A percentile compares a stretch with the other conserved stretches of the same genome.
phyloP scores from a whole-genome alignment of 2,797 vertebrate species.

The Xenopus petersii region DNA sequence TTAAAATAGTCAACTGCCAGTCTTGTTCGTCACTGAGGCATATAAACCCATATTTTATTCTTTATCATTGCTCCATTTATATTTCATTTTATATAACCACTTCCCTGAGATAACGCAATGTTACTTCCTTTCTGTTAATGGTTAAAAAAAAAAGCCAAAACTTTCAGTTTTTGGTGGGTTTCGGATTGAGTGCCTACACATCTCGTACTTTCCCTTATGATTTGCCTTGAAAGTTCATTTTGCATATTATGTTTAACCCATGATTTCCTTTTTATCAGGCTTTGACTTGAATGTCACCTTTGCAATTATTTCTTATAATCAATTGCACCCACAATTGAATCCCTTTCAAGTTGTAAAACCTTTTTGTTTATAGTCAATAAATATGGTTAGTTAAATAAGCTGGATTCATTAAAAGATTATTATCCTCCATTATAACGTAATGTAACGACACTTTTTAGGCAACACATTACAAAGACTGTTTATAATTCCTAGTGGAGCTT shows the following conservation, averaged over 20 bases:
- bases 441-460: no score
- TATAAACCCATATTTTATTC: not conserved
- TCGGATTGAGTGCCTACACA: not conserved
- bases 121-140: constrained; percentile 4
- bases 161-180: constrained; percentile 5
- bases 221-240: not conserved
- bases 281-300: not conserved
- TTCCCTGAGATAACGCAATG: not conserved
- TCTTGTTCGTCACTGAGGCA: not conserved
- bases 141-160: not conserved
- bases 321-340: no score
- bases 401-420: no score
- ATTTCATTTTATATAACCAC: constrained; percentile 2
- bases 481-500: no score
- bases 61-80: not conserved
- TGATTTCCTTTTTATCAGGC: not conserved
- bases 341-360: no score
- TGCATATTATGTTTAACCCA: not conserved
- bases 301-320: not conserved
- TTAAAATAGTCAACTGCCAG: not conserved
- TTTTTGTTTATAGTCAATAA: no score
- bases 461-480: no score
- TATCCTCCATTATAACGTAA: no score
- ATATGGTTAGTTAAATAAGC: no score
- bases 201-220: not conserved